These are phyloP conservation scores for Collichthys lucidus DNA, from an alignment of 2,113 vertebrate genomes.

Conservation along the genomic window DNA sequence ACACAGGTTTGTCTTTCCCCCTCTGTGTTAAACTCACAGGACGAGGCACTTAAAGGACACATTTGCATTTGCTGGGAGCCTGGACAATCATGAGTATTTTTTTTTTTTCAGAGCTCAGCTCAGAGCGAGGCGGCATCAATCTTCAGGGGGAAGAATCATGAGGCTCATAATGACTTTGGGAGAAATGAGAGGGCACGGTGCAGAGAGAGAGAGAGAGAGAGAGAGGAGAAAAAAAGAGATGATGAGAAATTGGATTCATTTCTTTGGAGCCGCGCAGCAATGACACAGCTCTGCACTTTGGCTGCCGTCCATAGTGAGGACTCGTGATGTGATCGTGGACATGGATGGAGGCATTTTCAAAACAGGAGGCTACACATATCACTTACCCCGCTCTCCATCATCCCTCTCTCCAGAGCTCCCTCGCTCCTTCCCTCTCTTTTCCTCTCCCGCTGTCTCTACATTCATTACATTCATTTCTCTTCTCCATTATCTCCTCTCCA, in stretches of 20 bases:
- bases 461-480: slow-evolving; percentile 67
- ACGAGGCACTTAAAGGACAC: slow-evolving; percentile 21
- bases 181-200: slow-evolving; percentile 60
- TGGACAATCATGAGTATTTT: slow-evolving; percentile 28
- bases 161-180: slow-evolving; percentile 62
- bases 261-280: slow-evolving; percentile 36
- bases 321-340: slow-evolving; percentile 47
- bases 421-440: neutral
- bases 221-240: slow-evolving; percentile 23
- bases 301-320: slow-evolving; percentile 45
- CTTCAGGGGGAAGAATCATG: slow-evolving; percentile 49
- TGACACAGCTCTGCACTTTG: slow-evolving; percentile 62
- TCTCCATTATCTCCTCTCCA: slow-evolving; percentile 65
- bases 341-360: slow-evolving; percentile 64
- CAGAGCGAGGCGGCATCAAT: slow-evolving; percentile 47
- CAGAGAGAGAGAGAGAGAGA: slow-evolving; percentile 35
- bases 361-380: slow-evolving; percentile 59
- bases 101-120: neutral
- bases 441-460: slow-evolving; percentile 18
- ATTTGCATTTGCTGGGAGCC: slow-evolving; percentile 34
- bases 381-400: slow-evolving; percentile 37
- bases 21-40: slow-evolving; percentile 13
- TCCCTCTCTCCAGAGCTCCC: slow-evolving; percentile 3
- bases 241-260: slow-evolving; percentile 71
- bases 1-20: neutral